Percentiles rank a stretch among this genome's conserved stretches.
Conservation (phyloP, 2,888 invertebrate species). For the Cataglyphis rosenhaueri region DNA sequence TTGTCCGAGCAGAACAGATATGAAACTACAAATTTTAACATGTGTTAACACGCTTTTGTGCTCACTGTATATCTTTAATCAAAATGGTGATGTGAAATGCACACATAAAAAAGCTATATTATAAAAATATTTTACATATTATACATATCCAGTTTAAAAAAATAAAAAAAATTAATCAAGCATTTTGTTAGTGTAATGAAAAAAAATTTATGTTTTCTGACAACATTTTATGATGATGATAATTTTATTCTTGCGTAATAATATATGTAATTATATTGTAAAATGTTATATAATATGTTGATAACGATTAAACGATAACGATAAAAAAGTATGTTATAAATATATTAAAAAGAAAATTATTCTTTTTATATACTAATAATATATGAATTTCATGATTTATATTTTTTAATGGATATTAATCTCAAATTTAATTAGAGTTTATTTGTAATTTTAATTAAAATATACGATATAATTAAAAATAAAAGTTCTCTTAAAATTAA, state of each 20-base stretch:
- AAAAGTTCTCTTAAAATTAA: neutral
- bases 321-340: too few species aligned
- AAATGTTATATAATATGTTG: neutral
- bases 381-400: neutral
- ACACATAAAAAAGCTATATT: neutral
- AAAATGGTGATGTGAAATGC: neutral
- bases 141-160: neutral
- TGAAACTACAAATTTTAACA: constrained; percentile 42
- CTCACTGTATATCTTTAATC: neutral
- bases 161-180: neutral
- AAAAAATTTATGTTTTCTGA: neutral
- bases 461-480: neutral
- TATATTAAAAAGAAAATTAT: neutral
- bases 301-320: too few species aligned
- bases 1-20: constrained; percentile 45
- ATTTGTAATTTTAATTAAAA: neutral
- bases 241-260: neutral
- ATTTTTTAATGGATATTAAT: neutral
- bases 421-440: neutral
- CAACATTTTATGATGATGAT: neutral
- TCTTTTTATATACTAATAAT: neutral
- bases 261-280: neutral
- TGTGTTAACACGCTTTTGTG: neutral
- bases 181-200: neutral
- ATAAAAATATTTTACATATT: neutral